phyloP scores from a whole-genome alignment of 2,797 vertebrate genomes.

The Danio albolineatus region DNA sequence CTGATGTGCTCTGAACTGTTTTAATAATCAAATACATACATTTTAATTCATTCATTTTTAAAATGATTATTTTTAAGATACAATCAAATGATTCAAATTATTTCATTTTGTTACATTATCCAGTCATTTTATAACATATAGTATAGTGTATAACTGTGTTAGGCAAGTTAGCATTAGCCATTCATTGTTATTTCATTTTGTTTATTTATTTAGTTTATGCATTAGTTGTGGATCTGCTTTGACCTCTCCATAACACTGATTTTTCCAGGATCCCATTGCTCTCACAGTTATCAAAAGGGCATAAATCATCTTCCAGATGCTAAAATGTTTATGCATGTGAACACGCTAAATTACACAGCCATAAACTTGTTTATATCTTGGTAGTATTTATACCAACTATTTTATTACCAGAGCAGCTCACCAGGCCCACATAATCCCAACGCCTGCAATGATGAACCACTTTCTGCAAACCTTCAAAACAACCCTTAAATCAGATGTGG shows the following conservation, averaged over 20 bases:
- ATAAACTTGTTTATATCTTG: slow-evolving; percentile 47
- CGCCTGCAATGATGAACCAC: slow-evolving; percentile 28
- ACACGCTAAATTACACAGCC: slow-evolving; percentile 39
- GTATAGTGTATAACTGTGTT: no score
- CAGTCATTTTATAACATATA: no score
- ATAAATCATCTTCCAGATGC: slow-evolving; percentile 49
- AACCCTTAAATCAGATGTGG: slow-evolving; percentile 38
- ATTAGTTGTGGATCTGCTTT: background rate
- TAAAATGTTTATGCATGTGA: slow-evolving; percentile 29
- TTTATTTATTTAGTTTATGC: background rate
- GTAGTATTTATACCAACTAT: slow-evolving; percentile 48
- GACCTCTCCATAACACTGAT: background rate
- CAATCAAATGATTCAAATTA: no score
- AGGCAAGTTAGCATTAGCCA: background rate
- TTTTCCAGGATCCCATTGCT: slow-evolving; percentile 2
- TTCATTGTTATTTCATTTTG: background rate
- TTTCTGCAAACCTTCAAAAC: slow-evolving; percentile 1
- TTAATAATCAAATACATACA: no score
- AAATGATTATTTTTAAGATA: no score
- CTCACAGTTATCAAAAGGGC: slow-evolving; percentile 15
- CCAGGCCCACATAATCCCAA: slow-evolving; percentile 14
- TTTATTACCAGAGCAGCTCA: slow-evolving; percentile 44
- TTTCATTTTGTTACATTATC: no score
- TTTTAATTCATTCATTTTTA: no score
- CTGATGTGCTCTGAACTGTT: no score